Conservation (phyloP, 1,140 invertebrate genomes). For the Acromyrmex charruanus region DNA sequence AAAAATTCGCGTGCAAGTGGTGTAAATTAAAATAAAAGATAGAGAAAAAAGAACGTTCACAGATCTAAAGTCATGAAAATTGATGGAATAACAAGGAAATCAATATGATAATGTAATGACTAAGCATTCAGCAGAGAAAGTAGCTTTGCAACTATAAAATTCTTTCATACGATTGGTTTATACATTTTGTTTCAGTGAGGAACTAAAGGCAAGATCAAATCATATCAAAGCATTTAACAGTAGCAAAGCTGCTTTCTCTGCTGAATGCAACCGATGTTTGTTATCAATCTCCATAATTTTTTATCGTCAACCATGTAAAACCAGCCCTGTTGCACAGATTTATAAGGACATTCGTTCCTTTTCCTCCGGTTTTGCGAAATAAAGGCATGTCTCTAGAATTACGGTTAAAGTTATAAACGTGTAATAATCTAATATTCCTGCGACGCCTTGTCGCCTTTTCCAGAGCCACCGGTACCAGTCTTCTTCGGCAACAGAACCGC, state of each 20-base stretch:
- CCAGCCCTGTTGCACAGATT: not conserved
- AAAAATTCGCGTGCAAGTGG: not conserved
- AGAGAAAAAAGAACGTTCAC: not conserved
- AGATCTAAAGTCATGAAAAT: not conserved
- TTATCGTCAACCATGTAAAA: not conserved
- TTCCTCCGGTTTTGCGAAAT: slow-evolving; percentile 45
- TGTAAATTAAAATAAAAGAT: not conserved
- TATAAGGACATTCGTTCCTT: not conserved
- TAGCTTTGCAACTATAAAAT: too few relatives aligned
- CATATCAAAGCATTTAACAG: too few relatives aligned
- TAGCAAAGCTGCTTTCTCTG: too few relatives aligned
- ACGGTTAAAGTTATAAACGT: slow-evolving; percentile 71
- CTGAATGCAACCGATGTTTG: too few relatives aligned
- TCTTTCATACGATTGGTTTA: too few relatives aligned
- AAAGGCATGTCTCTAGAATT: slow-evolving; percentile 65
- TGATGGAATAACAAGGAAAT: not conserved
- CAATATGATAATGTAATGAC: not conserved
- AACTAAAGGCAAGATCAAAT: too few relatives aligned
- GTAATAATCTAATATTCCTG: slow-evolving; percentile 78
- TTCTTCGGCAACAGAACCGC: slow-evolving; percentile 91
- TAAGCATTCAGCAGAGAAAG: too few relatives aligned
- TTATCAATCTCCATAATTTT: slow-evolving; percentile 2
- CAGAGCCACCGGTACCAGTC: slow-evolving; percentile 83
- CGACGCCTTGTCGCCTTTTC: slow-evolving; percentile 78
- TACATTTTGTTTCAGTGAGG: too few relatives aligned